Conservation (phyloP, 92 coral and sea anemone species). For the Siderastrea siderea region DNA sequence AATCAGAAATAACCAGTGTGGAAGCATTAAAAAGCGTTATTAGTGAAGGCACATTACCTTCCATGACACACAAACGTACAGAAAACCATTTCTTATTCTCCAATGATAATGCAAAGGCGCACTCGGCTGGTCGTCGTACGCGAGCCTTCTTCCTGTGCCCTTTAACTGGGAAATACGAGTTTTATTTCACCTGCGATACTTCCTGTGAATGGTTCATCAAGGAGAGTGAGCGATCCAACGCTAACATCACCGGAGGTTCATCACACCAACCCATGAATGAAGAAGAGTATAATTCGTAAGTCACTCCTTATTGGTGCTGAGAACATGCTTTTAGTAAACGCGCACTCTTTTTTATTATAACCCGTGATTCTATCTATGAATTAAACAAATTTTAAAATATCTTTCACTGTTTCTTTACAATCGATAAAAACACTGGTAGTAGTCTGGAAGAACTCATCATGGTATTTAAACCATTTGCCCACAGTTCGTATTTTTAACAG, state of each 20-base stretch:
- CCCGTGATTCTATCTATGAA: no score
- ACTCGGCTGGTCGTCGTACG: neutral
- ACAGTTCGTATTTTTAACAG: no score
- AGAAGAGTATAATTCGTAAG: neutral
- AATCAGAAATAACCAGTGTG: neutral
- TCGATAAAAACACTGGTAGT: no score
- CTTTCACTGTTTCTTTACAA: no score
- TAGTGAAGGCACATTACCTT: neutral
- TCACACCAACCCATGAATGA: neutral
- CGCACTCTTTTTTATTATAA: no score
- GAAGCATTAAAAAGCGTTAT: neutral
- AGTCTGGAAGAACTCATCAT: no score
- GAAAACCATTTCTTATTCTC: neutral
- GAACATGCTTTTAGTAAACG: no score
- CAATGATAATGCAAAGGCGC: neutral
- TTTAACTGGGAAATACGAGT: neutral
- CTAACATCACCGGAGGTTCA: neutral
- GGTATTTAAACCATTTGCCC: no score
- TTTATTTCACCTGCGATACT: conserved; percentile 6
- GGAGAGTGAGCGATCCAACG: neutral
- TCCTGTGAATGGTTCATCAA: conserved; percentile 28
- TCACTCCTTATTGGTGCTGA: neutral
- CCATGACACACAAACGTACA: neutral
- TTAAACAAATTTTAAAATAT: no score
- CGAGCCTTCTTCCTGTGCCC: conserved; percentile 10